These are phyloP conservation scores for Carpatolechia fugitivella DNA, from an alignment of 2,888 invertebrate species.

Conservation along the genomic window DNA sequence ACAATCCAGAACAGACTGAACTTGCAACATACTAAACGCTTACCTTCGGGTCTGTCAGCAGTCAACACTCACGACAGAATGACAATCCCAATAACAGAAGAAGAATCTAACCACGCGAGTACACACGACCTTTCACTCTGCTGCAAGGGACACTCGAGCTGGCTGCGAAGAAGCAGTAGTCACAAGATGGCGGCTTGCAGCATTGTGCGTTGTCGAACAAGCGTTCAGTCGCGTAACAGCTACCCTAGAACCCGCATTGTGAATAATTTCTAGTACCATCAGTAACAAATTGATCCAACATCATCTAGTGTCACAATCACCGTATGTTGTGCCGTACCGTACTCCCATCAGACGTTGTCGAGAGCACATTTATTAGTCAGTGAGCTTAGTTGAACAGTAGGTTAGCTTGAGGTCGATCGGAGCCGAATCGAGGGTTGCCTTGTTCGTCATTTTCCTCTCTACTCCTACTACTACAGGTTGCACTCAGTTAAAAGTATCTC, in stretches of 20 bases:
- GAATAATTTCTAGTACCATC: constrained; percentile 61
- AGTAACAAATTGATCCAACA: constrained; percentile 67
- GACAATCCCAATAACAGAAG: constrained; percentile 66
- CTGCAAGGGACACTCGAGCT: constrained; percentile 51
- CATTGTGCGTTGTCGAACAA: constrained; percentile 65
- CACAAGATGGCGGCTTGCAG: constrained; percentile 53
- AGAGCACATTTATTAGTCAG: constrained; percentile 68
- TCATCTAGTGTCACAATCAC: constrained; percentile 74
- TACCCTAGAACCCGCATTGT: constrained; percentile 74
- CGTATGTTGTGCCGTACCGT: constrained; percentile 64
- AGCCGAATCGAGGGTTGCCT: constrained; percentile 62
- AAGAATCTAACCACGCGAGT: constrained; percentile 75
- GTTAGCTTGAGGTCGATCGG: constrained; percentile 70
- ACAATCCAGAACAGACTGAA: constrained; percentile 77
- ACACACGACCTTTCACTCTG: constrained; percentile 72
- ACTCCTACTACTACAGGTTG: constrained; percentile 58
- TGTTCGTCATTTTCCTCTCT: constrained; percentile 61
- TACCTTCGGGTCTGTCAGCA: constrained; percentile 69
- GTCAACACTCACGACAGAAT: constrained; percentile 71
- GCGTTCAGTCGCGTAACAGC: constrained; percentile 75
- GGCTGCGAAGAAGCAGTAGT: constrained; percentile 11
- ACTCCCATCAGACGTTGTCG: constrained; percentile 65
- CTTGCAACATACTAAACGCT: constrained; percentile 79
- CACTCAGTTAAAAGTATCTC: constrained; percentile 67
- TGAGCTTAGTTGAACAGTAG: constrained; percentile 73